phyloP scores from a whole-genome alignment of 1,140 invertebrate species.

The Rhagoletis zephyria region DNA sequence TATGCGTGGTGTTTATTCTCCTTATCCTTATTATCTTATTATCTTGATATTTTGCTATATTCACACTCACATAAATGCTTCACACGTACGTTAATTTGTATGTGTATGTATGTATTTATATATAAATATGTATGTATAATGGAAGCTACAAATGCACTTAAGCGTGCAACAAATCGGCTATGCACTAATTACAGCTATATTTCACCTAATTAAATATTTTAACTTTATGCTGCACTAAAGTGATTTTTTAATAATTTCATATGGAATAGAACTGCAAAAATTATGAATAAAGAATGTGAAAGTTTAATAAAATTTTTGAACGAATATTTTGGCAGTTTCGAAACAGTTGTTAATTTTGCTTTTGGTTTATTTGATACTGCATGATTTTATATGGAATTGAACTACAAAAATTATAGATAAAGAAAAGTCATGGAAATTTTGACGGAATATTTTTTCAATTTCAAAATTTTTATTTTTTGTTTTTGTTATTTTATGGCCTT shows the following conservation, averaged over 20 bases:
- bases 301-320: no score
- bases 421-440: no score
- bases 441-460: no score
- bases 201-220: neutral
- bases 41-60: neutral
- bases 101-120: no score
- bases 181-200: neutral
- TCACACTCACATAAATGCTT: neutral
- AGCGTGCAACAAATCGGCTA: no score
- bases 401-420: no score
- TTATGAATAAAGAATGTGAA: neutral
- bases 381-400: neutral
- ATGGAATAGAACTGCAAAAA: slow-evolving; percentile 20
- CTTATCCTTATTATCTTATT: slow-evolving; percentile 17
- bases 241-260: neutral
- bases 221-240: slow-evolving; percentile 4
- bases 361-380: neutral
- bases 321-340: no score
- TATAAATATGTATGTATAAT: neutral
- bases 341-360: neutral
- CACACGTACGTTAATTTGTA: no score
- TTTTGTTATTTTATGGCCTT: no score
- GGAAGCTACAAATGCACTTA: neutral
- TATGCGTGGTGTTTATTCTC: neutral
- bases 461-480: no score